These are phyloP conservation scores for Ceratina calcarata DNA, from an alignment of 1,140 invertebrate genomes.

Conservation along the genomic window DNA sequence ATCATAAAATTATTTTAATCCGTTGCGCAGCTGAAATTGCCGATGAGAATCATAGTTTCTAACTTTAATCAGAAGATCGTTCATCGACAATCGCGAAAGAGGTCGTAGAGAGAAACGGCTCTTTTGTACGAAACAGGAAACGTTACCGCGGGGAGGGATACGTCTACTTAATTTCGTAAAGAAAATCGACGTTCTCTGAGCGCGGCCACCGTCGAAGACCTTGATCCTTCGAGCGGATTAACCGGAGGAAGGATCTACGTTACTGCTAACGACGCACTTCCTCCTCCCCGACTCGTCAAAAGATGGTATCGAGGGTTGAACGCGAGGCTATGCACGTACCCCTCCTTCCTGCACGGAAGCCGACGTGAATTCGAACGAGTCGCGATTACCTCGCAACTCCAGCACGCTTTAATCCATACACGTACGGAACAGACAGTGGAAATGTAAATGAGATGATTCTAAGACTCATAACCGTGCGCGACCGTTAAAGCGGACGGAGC, in stretches of 20 bases:
- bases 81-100: no score
- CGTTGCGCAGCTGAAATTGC: background rate
- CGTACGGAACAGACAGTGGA: no score
- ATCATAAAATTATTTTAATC: background rate
- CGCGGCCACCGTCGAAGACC: background rate
- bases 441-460: no score
- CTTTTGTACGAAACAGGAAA: no score
- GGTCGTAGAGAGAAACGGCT: no score
- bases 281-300: background rate
- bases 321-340: no score
- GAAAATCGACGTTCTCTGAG: background rate
- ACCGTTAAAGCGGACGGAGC: no score
- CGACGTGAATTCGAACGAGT: background rate
- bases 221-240: conserved; percentile 32
- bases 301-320: background rate
- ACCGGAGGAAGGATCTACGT: background rate
- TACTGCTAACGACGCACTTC: conserved; percentile 24
- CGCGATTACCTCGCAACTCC: background rate
- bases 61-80: no score
- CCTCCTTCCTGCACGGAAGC: background rate
- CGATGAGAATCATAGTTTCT: no score
- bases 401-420: background rate
- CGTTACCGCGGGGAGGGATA: no score
- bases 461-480: no score
- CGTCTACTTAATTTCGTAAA: no score